Percentiles rank a stretch among this genome's conserved stretches.
Conservation (phyloP, 2,113 vertebrate genomes). For the Pristiophorus japonicus region DNA sequence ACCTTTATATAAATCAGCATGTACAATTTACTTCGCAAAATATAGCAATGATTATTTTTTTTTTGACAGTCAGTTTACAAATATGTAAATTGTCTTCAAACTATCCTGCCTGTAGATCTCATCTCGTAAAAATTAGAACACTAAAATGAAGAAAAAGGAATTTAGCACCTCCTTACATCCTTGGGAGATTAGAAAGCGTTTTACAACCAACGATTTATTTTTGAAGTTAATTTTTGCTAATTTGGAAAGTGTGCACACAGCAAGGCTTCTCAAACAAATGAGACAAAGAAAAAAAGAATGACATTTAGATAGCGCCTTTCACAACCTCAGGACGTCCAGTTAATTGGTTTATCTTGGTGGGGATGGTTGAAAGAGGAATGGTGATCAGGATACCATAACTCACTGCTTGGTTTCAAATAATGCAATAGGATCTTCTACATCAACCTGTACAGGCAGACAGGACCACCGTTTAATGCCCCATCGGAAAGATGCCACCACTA, state of each 20-base stretch:
- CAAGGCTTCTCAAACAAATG: not conserved
- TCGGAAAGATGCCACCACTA: not conserved
- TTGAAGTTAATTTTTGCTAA: not conserved
- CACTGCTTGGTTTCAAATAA: not conserved
- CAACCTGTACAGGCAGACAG: not conserved
- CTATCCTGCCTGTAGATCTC: not conserved
- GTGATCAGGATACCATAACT: not conserved
- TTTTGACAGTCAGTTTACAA: not conserved
- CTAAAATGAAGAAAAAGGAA: not conserved
- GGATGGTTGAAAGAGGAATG: not conserved
- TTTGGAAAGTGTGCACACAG: not conserved
- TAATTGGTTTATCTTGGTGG: no score
- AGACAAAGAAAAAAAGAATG: not conserved
- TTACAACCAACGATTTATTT: not conserved
- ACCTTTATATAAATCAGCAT: not conserved
- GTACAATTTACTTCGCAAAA: not conserved
- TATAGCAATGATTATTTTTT: not conserved
- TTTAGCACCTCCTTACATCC: not conserved
- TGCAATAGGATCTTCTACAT: not conserved
- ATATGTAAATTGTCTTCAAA: not conserved
- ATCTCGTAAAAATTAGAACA: not conserved
- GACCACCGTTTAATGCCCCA: not conserved
- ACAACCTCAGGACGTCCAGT: no score
- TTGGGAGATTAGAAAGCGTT: not conserved
- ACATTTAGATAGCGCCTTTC: no score